phyloP scores from a whole-genome alignment of 2,888 invertebrate genomes.

The Callinectes sapidus region DNA sequence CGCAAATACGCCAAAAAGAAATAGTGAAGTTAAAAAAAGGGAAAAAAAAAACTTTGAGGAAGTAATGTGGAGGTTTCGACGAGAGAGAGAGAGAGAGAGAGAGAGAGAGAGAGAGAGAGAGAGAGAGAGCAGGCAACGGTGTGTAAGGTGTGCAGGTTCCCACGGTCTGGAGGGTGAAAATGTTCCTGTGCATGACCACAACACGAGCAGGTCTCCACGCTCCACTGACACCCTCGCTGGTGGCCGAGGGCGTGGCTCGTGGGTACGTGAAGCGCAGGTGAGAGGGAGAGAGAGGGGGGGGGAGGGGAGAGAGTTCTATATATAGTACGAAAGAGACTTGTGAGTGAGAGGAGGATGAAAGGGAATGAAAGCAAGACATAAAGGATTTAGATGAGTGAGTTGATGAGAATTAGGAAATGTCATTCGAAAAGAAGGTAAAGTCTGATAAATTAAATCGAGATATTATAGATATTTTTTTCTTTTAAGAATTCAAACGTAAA shows the following conservation, averaged over 20 bases:
- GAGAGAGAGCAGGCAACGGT: not conserved
- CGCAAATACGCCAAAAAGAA: not conserved
- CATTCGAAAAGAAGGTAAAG: too few species aligned
- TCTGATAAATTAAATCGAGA: too few species aligned
- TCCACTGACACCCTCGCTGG: constrained; percentile 38
- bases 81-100: not conserved
- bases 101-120: not conserved
- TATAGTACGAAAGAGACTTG: too few species aligned
- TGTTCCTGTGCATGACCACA: constrained; percentile 19
- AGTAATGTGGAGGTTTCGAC: too few species aligned
- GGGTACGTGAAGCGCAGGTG: constrained; percentile 14
- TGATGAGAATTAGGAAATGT: too few species aligned
- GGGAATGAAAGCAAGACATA: too few species aligned
- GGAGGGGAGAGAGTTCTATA: too few species aligned
- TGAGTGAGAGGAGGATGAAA: too few species aligned
- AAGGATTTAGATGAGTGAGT: too few species aligned
- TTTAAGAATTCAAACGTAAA: too few species aligned
- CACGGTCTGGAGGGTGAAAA: constrained; percentile 16
- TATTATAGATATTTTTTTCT: too few species aligned
- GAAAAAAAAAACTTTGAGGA: too few species aligned
- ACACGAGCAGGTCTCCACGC: constrained; percentile 42
- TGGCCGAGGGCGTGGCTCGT: constrained; percentile 42
- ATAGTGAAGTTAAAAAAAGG: not conserved
- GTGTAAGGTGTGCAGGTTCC: not conserved
- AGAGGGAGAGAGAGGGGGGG: not conserved